A percentile compares a stretch with the other conserved stretches of the same genome.
These are phyloP conservation scores for Peromyscus eremicus DNA, from an alignment of 2,797 vertebrate species.

Conservation along the genomic window DNA sequence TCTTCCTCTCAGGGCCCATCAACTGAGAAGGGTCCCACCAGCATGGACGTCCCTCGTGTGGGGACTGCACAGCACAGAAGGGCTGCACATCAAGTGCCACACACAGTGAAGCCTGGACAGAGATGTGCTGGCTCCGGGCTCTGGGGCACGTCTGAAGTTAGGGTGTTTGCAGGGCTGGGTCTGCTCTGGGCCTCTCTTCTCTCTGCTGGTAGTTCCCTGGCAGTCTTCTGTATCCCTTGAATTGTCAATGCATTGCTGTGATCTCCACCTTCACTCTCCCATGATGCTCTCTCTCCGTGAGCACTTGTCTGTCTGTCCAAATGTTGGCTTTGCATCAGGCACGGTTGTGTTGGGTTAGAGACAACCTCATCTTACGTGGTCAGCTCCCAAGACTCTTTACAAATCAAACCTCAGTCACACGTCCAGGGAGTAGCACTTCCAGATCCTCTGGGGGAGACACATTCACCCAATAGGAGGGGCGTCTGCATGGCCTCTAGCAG, in stretches of 20 bases:
- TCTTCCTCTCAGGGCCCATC: background rate
- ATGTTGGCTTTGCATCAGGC: background rate
- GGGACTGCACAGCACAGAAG: background rate
- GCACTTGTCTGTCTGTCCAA: background rate
- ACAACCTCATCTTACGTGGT: background rate
- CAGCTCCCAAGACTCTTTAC: background rate
- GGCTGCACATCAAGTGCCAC: background rate
- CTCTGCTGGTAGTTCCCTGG: background rate
- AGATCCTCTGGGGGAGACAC: background rate
- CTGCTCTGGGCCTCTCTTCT: background rate
- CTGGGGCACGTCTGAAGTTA: background rate
- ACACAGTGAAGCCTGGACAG: background rate
- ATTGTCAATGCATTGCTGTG: too few relatives aligned
- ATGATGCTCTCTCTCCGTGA: accelerated
- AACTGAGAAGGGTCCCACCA: background rate
- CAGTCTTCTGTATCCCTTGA: accelerated
- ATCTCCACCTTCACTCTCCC: background rate
- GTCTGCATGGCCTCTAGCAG: accelerated
- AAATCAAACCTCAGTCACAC: background rate
- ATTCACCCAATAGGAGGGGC: background rate
- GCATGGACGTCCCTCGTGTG: background rate
- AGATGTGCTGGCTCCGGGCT: background rate
- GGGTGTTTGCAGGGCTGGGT: background rate
- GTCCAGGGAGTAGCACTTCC: background rate
- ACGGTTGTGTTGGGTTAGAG: background rate